Evolutionary conservation across 2,113 vertebrate species (phyloP).

Genomic region (Herpetotheres cachinnans): DNA sequence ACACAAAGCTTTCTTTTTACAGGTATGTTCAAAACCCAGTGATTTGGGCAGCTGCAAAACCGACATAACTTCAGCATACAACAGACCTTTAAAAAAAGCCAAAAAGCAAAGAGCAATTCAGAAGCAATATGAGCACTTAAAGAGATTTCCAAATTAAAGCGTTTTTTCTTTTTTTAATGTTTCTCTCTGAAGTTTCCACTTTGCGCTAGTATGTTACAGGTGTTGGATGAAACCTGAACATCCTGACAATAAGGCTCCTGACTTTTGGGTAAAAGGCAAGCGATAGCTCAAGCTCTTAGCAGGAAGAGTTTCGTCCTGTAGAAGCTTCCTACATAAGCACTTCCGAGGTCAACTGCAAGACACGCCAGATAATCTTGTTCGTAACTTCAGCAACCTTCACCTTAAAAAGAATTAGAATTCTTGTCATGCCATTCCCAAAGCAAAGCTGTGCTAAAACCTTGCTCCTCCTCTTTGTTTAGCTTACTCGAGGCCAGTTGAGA

Average conservation of each 20-base stretch:
- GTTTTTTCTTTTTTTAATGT: background rate
- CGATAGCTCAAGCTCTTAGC: background rate
- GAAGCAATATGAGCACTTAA: background rate
- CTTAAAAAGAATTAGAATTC: background rate
- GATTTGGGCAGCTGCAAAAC: background rate
- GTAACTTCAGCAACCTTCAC: background rate
- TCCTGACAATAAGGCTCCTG: background rate
- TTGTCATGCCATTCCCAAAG: background rate
- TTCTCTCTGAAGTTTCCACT: background rate
- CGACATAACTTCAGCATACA: background rate
- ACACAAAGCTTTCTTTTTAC: background rate
- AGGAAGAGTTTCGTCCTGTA: background rate
- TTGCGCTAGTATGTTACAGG: background rate
- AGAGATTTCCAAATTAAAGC: background rate
- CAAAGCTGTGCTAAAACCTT: background rate
- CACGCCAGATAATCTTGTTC: background rate
- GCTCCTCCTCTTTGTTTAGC: background rate
- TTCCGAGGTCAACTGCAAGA: background rate
- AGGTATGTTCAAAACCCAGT: background rate
- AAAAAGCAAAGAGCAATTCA: background rate
- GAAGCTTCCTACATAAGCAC: background rate
- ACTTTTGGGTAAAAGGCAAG: background rate
- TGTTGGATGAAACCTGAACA: background rate
- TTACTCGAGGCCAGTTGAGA: background rate
- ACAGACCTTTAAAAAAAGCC: background rate